Evolutionary conservation across 1,140 invertebrate species (phyloP).

Genomic region (Hirudo medicinalis): DNA sequence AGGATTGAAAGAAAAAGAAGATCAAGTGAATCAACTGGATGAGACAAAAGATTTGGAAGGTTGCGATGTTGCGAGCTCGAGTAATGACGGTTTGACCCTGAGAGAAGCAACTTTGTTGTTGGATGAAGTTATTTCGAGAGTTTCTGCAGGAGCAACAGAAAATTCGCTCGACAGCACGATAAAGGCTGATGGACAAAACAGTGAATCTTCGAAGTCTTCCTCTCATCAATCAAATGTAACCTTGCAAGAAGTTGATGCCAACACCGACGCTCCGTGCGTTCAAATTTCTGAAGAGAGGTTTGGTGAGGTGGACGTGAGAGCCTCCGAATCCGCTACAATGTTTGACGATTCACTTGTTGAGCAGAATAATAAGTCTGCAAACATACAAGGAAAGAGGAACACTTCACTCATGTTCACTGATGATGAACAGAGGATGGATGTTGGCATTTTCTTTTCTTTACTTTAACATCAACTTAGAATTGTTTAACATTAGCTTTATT

Average conservation of each 20-base stretch:
- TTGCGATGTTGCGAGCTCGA: too few species aligned
- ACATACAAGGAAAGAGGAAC: not conserved
- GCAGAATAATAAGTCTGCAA: not conserved
- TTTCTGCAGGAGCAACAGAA: too few species aligned
- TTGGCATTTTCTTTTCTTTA: not conserved
- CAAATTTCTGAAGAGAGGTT: too few species aligned
- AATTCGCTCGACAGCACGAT: not conserved
- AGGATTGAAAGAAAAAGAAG: too few species aligned
- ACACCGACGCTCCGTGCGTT: too few species aligned
- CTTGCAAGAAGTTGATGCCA: not conserved
- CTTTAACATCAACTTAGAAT: too few species aligned
- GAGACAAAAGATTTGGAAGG: too few species aligned
- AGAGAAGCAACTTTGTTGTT: too few species aligned
- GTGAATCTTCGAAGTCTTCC: not conserved
- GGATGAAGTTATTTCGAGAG: too few species aligned
- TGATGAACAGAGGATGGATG: conserved; percentile 10
- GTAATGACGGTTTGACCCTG: too few species aligned
- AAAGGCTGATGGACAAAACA: not conserved
- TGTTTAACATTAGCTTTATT: too few species aligned
- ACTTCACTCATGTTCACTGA: not conserved
- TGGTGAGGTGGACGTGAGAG: not conserved
- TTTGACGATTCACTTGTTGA: not conserved
- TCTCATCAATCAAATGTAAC: not conserved
- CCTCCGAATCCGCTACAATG: not conserved
- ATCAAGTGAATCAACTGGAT: too few species aligned